A percentile compares a stretch with the other conserved stretches of the same genome.
Evolutionary conservation across 2,113 vertebrate genomes (phyloP).

Genomic region (Oxyura jamaicensis): DNA sequence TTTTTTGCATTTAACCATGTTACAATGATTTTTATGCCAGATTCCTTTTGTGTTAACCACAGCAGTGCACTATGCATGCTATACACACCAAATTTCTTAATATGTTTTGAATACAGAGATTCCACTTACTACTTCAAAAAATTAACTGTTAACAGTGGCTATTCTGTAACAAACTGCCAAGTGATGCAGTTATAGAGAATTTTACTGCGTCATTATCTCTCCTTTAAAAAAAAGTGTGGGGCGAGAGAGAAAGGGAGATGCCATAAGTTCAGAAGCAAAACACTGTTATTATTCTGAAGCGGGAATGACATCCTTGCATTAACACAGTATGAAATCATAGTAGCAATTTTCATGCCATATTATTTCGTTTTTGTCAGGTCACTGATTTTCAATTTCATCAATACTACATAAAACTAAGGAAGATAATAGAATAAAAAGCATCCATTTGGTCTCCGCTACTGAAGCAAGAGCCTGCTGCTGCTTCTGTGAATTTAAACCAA

Average conservation of each 20-base stretch:
- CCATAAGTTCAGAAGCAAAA: conserved; percentile 40
- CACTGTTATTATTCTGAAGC: conserved; percentile 68
- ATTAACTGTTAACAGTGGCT: not conserved
- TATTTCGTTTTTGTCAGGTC: conserved; percentile 75
- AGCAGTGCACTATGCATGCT: accelerated
- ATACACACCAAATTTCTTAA: not conserved
- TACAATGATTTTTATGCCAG: not conserved
- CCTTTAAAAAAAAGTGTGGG: not conserved
- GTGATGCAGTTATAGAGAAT: not conserved
- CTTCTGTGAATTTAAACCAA: conserved; percentile 6
- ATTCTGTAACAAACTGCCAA: not conserved
- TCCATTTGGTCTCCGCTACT: not conserved
- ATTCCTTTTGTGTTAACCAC: not conserved
- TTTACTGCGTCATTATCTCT: not conserved
- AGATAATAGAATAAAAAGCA: conserved; percentile 60
- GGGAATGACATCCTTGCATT: conserved; percentile 65
- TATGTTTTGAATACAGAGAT: not conserved
- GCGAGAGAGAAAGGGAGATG: not conserved
- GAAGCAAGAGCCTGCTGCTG: not conserved
- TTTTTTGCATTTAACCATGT: not conserved
- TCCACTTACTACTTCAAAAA: not conserved
- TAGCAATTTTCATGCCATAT: conserved; percentile 68
- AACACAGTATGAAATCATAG: conserved; percentile 73
- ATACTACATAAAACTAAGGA: conserved; percentile 57
- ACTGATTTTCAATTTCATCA: conserved; percentile 74